Base-by-base conservation (phyloP, 2,797 vertebrate genomes). In the Sebastes iracundus region DNA sequence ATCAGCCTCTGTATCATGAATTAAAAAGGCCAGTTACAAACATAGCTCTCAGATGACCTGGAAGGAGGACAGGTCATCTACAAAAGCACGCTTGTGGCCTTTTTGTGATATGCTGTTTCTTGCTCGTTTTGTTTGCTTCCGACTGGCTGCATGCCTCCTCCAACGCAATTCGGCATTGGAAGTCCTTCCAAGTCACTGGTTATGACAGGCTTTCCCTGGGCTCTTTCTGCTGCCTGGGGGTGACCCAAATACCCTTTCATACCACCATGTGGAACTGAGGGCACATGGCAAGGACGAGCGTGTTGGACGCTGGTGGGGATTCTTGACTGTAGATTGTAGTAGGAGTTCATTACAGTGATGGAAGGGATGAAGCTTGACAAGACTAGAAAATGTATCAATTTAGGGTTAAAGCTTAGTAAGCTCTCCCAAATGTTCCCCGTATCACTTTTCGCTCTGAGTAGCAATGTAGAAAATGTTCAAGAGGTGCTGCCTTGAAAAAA, bases 171-270 rank as follows among this genome's bases (percentile, higher is more conserved):
- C 33, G 58, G 61, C 85, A 88, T 81, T 74, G 62, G 72, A 82
- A 83, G 82, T 87, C 66, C 81, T 93, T 94, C 88, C 89, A 87
- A 87, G 85, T 90, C 88, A 92, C 83, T 82, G 88, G 82, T 80
- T 79, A 30, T 88, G 91, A 91, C 88, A 89, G 85, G 75, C 75
- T 86, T 85, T 87, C 87, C 79, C 84, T 70, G n/a, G 83, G 89
- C 84, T 85, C 79, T 70, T 82, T 81, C 72, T 78, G 61, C 75
- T 77, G 75, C 78, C 35, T 5, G 33, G 53, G 53, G 84, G 28
- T 87, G 79, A 87, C 85, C 87, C 86, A 75, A 72, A 85, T 87
- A 82, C 68, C 80, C 70, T 78, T 42, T 69, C 69, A 60, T 79
- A 67, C 79, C 88, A 78, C 74, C 73, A 81, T 79, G 84, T 71